These are phyloP conservation scores for Cladopsammia gracilis DNA, from an alignment of 64 coral and sea anemone genomes.

Conservation along the genomic window DNA sequence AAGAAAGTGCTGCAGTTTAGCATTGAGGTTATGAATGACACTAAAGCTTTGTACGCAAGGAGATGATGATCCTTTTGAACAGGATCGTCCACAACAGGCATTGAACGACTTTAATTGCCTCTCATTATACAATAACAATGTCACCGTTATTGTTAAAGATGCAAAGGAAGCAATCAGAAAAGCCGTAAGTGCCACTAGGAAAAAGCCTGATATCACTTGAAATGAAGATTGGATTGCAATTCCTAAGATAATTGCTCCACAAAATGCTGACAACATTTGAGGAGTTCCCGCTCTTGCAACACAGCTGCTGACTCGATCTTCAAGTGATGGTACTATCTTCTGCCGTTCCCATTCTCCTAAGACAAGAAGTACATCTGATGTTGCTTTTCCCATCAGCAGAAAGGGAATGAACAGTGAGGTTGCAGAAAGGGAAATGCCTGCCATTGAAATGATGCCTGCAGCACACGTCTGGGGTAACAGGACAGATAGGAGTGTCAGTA, in stretches of 20 bases:
- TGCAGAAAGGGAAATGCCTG: neutral
- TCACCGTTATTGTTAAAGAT: neutral
- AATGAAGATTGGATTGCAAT: slow-evolving; percentile 18
- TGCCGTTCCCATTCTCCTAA: neutral
- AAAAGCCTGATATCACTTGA: neutral
- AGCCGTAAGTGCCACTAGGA: neutral
- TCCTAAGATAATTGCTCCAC: slow-evolving; percentile 5
- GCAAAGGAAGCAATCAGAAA: neutral
- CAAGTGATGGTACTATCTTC: slow-evolving; percentile 3
- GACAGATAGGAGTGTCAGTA: neutral
- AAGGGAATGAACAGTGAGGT: slow-evolving; percentile 4
- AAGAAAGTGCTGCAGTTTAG: too few relatives aligned
- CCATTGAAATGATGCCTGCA: neutral
- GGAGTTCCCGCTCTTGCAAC: neutral
- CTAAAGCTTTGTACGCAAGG: too few relatives aligned
- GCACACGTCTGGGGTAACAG: neutral
- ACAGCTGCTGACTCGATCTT: slow-evolving; percentile 22
- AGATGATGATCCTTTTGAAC: neutral
- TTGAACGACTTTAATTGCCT: neutral
- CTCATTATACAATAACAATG: neutral
- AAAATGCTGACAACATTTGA: neutral
- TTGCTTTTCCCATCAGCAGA: neutral
- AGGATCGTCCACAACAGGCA: too few relatives aligned
- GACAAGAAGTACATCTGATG: neutral
- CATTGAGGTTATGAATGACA: too few relatives aligned